Conservation (phyloP, 1,140 invertebrate genomes). For the Nylanderia fulva region DNA sequence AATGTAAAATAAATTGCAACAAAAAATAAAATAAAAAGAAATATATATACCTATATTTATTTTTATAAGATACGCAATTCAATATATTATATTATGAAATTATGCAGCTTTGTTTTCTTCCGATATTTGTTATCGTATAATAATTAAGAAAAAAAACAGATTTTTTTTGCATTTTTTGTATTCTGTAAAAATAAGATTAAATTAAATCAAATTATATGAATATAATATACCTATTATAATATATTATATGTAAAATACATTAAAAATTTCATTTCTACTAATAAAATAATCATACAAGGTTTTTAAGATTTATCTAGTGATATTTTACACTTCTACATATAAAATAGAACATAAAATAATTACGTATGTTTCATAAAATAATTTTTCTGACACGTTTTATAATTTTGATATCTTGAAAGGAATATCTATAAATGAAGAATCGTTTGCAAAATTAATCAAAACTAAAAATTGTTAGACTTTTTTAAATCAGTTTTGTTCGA, state of each 20-base stretch:
- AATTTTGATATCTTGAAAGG: neutral
- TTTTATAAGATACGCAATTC: neutral
- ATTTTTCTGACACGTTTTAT: neutral
- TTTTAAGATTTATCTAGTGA: neutral
- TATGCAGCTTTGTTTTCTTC: neutral
- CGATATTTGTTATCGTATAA: neutral
- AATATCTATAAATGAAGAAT: neutral
- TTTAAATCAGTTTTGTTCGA: slow-evolving; percentile 1
- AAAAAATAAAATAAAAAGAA: neutral
- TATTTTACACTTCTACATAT: neutral
- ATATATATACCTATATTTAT: too few relatives aligned
- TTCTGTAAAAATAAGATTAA: neutral
- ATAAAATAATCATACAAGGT: neutral
- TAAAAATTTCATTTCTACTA: neutral
- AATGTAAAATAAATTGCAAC: neutral
- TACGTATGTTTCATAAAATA: neutral
- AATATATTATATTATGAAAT: neutral
- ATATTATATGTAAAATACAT: too few relatives aligned
- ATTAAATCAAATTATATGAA: neutral
- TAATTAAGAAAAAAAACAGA: neutral
- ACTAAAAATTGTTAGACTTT: neutral
- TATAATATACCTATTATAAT: too few relatives aligned
- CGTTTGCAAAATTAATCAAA: neutral
- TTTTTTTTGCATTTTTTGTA: neutral
- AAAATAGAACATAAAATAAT: neutral